Percentiles rank a stretch among this genome's conserved stretches.
Conservation (phyloP, 2,113 vertebrate genomes). For the Saguinus imperator region DNA sequence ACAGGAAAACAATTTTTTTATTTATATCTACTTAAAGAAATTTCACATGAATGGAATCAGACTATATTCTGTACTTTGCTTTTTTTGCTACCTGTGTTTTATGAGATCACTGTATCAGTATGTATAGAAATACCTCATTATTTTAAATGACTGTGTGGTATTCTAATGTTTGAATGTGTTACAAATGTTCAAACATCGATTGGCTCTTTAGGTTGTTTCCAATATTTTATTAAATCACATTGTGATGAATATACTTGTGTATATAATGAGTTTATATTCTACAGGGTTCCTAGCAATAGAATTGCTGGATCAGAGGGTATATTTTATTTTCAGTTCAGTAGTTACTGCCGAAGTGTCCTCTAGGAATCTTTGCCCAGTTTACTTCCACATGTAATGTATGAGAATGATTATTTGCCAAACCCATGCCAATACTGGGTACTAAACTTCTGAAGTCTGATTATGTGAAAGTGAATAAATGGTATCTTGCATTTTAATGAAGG, state of each 20-base stretch:
- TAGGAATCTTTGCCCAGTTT: constrained; percentile 10
- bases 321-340: constrained; percentile 54
- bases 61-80: constrained; percentile 39
- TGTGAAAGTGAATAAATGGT: constrained; percentile 31
- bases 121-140: constrained; percentile 42
- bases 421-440: not conserved
- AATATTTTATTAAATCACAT: constrained; percentile 23
- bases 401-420: constrained; percentile 39
- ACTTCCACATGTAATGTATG: not conserved
- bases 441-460: constrained; percentile 11
- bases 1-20: not conserved
- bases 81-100: constrained; percentile 31
- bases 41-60: constrained; percentile 10
- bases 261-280: constrained; percentile 13
- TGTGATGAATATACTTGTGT: not conserved
- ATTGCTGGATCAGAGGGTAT: constrained; percentile 8
- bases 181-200: constrained; percentile 20
- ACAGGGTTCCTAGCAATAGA: not conserved
- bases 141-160: constrained; percentile 41
- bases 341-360: constrained; percentile 21
- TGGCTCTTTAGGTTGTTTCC: not conserved
- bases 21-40: not conserved
- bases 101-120: not conserved
- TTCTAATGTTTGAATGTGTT: constrained; percentile 46
- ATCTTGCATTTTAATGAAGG: constrained; percentile 47